Percentiles rank a stretch among this genome's conserved stretches.
phyloP scores from a whole-genome alignment of 30 jellyfish, hydroid and myxozoan genomes.

The Aurelia sp. region DNA sequence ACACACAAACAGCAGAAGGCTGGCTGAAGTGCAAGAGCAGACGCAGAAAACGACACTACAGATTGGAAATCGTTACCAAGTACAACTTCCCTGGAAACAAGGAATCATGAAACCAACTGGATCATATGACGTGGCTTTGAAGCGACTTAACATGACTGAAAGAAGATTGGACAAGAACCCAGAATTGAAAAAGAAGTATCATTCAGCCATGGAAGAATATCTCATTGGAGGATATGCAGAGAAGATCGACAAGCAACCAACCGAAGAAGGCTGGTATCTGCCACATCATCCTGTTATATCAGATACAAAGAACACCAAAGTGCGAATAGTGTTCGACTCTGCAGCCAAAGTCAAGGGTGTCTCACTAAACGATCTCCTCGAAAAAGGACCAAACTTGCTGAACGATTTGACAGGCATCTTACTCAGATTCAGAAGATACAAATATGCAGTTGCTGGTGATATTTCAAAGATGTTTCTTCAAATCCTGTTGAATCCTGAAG shows the following conservation, averaged over 20 bases:
- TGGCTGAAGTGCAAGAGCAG: constrained; percentile 23
- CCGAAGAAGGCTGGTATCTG: too few species aligned
- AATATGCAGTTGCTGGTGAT: constrained; percentile 21
- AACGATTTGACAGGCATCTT: constrained; percentile 51
- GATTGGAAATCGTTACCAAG: too few species aligned
- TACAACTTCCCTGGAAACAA: too few species aligned
- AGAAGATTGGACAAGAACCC: neutral
- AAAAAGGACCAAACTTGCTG: constrained; percentile 19
- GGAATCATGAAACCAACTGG: neutral
- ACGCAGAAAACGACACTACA: neutral
- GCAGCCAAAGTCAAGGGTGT: too few species aligned
- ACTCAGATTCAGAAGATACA: constrained; percentile 51
- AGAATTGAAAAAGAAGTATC: too few species aligned
- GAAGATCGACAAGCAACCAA: too few species aligned
- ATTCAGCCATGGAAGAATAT: too few species aligned
- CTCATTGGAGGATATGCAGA: too few species aligned
- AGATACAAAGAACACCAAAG: constrained; percentile 2
- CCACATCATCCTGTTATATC: too few species aligned
- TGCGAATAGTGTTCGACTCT: neutral
- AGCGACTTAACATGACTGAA: constrained; percentile 17
- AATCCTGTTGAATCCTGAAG: too few species aligned
- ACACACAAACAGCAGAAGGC: constrained; percentile 10
- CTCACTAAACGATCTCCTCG: too few species aligned
- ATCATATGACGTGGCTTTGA: constrained; percentile 33
- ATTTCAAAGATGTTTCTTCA: too few species aligned